Base-by-base conservation (phyloP, 2,113 vertebrate species). In the Engraulis encrasicolus region DNA sequence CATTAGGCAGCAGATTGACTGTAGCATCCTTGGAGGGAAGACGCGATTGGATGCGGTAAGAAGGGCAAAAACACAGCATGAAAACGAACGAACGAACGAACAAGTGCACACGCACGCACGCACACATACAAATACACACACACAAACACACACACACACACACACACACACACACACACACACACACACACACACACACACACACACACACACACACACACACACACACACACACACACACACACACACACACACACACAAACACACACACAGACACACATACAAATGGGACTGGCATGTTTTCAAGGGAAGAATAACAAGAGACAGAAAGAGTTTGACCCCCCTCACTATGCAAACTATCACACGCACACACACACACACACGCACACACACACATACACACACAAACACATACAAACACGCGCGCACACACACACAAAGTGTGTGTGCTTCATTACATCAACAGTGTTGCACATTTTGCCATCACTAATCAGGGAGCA, bases 41-140 rank as follows among this genome's bases (percentile, higher is more conserved):
- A 66, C 58, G 31, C 27, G 58, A 66, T 66, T 66, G 58, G 58
- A 66, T 27, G 27, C 58, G 58, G 27, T 7, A 66, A n/a, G n/a
- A 66, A 66, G 27, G 27, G 58, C 23, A 66, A 66, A 66, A 66
- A n/a, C n/a, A n/a, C 31, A 66, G 58, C 58, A 66, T 66, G 58
- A 66, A 27, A 14, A 27, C n/a, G n/a, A n/a, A 23, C 58, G 31
- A 3, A 2, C 58, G 31, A 9, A n/a, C n/a, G n/a, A n/a, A n/a
- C n/a, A n/a, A n/a, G n/a, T n/a, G n/a, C n/a, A n/a, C n/a, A n/a
- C n/a, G n/a, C n/a, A n/a, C n/a, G n/a, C n/a, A n/a, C n/a, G n/a
- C n/a, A n/a, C n/a, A n/a, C n/a, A n/a, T n/a, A n/a, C n/a, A n/a
- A n/a, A n/a, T n/a, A n/a, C n/a, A n/a, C n/a, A n/a, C n/a, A n/a